Base-by-base conservation (phyloP, 1,140 invertebrate genomes). In the Drosophila leontia region DNA sequence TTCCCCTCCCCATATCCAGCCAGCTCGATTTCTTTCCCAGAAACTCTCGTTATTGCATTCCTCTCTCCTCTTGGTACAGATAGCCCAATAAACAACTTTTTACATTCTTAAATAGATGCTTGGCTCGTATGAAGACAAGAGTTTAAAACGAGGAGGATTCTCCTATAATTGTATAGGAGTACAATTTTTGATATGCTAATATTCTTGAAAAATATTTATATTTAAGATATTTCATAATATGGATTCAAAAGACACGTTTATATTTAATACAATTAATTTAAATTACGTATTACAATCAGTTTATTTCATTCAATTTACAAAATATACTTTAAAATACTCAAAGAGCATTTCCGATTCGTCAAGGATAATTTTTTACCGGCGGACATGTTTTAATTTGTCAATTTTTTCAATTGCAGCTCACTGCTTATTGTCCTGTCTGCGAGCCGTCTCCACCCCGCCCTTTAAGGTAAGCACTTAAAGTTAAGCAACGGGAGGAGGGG, bases 391-490 rank as follows among this genome's bases (percentile, higher is more conserved):
- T 59, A 71, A 59, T 72, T 72, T 59, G 67, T 56, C 39, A 59
- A 45, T 72, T 50, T 72, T 59, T 71, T 72, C 69, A 72, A 72
- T 72, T 72, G 67, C n/a, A 58, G 55, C 65, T 26, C 51, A 58
- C 19, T 59, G 65, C 48, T 58, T 58, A 19, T 58, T 71, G 67
- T 37, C 29, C 29, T 72, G 67, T 72, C 70, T 60, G 37, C 39
- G 23, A 37, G 15, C 37, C 44, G 23, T n/a, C 44, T n/a, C 44
- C 35, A 3, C 11, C 5, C 47, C 60, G 8, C 13, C 37, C 7
- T 74, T 72, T 51, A 72, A 74, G 70, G 68, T 59, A 39, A 57
- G 51, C 51, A 48, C 63, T 77, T 75, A 60, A 74, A 72, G 70
- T 72, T 51, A 60, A 51, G 45, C 53, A 48, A 60, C 50, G 19